Evolutionary conservation across 2,888 invertebrate genomes (phyloP), one percentile per base, ranked within the genome.

Genomic region (Reticulitermes lucifugus): DNA sequence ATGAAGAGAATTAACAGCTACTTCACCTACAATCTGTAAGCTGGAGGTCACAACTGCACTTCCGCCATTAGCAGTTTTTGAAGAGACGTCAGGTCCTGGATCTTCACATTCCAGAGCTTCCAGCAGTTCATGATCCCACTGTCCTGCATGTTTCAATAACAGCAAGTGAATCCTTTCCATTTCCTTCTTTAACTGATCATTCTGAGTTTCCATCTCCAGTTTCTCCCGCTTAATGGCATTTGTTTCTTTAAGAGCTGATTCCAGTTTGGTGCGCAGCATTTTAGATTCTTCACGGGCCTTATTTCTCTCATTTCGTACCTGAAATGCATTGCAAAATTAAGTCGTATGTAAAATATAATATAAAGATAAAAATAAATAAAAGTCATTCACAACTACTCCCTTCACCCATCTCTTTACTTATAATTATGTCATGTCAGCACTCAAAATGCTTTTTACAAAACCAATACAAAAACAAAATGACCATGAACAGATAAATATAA

Each of bases 231-330:
- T 97, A 84, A 95, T 92, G 0, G 93, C 92, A 86, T 94, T 93
- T 0, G 95, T 92, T 89, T 97, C 97, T 91, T 97, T 97, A 86
- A 94, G 91, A 0, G 96, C 92, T 14, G 93, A 91, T 89, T 98
- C 98, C 60, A 98, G 91, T 92, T 97, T 97, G 65, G 94, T 93
- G 88, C 96, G 94, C 6, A 97, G 90, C 88, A 95, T 95, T 90
- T 98, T 96, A 2, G 96, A 94, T 91, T 98, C 98, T 89, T 98
- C 98, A 70, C 98, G 92, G 0, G 98, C 96, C 89, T 97, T 96
- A 90, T 99, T 99, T 43, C 98, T 93, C 91, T 99, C 99, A 90
- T 96, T 97, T 84, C 98, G 94, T 88, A 96, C 95, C 93, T 93
- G 87, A 29, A 88, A 87, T 77, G 29, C 5, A 77, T 51, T 46